phyloP scores from a whole-genome alignment of 2,113 vertebrate genomes.

The Chloropsis hardwickii region DNA sequence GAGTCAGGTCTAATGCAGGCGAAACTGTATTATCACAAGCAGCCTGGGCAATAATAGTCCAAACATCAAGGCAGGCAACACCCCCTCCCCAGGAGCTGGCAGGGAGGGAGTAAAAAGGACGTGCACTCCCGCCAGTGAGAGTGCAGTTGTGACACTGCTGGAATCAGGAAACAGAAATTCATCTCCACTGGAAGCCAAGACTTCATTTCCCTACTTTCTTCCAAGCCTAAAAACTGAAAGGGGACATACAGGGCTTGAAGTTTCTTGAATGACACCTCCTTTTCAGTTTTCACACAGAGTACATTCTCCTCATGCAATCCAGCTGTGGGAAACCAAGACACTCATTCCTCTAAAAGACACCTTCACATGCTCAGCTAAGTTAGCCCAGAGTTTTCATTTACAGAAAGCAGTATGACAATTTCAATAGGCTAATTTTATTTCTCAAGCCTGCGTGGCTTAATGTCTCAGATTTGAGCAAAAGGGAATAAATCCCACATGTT shows the following conservation, averaged over 20 bases:
- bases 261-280: background rate
- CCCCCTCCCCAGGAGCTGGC: background rate
- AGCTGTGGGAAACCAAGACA: background rate
- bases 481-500: background rate
- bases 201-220: background rate
- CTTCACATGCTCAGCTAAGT: background rate
- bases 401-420: background rate
- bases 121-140: background rate
- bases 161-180: background rate
- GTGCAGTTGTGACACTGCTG: background rate
- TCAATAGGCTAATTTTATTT: background rate
- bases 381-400: background rate
- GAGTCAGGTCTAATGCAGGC: background rate
- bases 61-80: background rate
- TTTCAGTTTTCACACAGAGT: background rate
- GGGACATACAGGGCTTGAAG: background rate
- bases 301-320: background rate
- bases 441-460: background rate
- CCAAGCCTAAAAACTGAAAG: background rate
- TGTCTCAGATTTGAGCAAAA: background rate
- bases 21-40: background rate
- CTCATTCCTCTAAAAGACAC: background rate
- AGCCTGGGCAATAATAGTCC: background rate
- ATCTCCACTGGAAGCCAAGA: background rate
- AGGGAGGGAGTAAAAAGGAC: background rate